These are phyloP conservation scores for Rhingia rostrata DNA, from an alignment of 2,888 invertebrate species.

Conservation along the genomic window DNA sequence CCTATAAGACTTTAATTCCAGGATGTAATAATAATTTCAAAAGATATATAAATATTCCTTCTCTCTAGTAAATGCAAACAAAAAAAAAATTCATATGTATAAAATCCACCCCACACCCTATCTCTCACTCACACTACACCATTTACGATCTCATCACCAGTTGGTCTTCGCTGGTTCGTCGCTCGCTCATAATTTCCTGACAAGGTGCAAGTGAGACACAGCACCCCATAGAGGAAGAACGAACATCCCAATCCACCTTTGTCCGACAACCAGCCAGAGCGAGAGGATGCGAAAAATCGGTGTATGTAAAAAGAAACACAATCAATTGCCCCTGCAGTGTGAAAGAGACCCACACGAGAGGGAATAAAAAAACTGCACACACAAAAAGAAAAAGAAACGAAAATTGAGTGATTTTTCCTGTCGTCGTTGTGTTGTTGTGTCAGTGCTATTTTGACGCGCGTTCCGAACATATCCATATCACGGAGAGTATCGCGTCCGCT, in stretches of 20 bases:
- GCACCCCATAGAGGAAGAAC: not conserved
- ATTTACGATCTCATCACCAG: slow-evolving; percentile 47
- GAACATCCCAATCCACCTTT: slow-evolving; percentile 23
- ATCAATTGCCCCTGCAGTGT: slow-evolving; percentile 18
- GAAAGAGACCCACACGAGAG: slow-evolving; percentile 41
- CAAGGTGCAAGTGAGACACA: slow-evolving; percentile 23
- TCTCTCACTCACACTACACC: slow-evolving; percentile 13
- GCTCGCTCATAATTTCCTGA: slow-evolving; percentile 55
- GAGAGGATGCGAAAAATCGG: slow-evolving; percentile 51
- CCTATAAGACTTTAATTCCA: not conserved
- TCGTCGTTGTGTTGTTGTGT: slow-evolving; percentile 81
- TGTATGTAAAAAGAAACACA: slow-evolving; percentile 33
- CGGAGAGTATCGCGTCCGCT: slow-evolving; percentile 70
- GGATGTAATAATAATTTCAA: slow-evolving; percentile 60
- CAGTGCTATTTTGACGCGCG: slow-evolving; percentile 83
- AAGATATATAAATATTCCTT: slow-evolving; percentile 21
- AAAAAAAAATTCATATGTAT: slow-evolving; percentile 2
- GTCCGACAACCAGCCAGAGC: slow-evolving; percentile 35
- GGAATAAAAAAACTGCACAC: slow-evolving; percentile 46
- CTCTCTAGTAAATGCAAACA: slow-evolving; percentile 1
- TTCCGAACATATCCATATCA: slow-evolving; percentile 81
- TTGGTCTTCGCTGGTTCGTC: slow-evolving; percentile 66
- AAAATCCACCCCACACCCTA: slow-evolving; percentile 42
- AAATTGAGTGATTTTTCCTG: slow-evolving; percentile 80
- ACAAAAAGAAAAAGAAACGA: slow-evolving; percentile 66